phyloP scores from a whole-genome alignment of 2,113 vertebrate genomes.

The Chaetodon auriga region DNA sequence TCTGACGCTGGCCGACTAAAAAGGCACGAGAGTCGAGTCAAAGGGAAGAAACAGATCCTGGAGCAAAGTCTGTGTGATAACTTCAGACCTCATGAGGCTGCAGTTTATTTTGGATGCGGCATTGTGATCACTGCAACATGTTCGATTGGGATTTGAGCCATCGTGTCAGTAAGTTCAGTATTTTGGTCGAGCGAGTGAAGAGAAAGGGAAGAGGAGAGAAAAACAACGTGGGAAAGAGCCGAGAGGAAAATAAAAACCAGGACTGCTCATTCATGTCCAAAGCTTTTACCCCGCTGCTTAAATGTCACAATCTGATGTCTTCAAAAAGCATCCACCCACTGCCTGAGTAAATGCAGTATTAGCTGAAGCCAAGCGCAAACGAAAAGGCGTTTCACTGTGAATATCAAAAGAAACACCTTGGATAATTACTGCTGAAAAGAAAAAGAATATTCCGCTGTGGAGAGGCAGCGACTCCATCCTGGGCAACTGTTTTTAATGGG shows the following conservation, averaged over 20 bases:
- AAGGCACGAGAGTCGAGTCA: background rate
- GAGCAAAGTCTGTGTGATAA: background rate
- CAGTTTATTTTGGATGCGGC: slow-evolving; percentile 37
- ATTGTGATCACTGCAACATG: slow-evolving; percentile 5
- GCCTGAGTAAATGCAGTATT: slow-evolving; percentile 13
- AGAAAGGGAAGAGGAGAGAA: background rate
- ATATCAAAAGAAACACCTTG: slow-evolving; percentile 33
- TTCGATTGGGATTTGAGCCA: slow-evolving; percentile 30
- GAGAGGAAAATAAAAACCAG: slow-evolving; percentile 36
- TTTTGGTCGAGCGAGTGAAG: background rate
- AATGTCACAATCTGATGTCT: slow-evolving; percentile 40
- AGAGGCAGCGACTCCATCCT: background rate
- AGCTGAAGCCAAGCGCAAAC: background rate
- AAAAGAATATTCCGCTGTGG: background rate
- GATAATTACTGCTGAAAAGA: slow-evolving; percentile 29
- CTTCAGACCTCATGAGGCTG: background rate
- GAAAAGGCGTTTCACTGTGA: slow-evolving; percentile 8
- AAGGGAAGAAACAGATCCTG: background rate
- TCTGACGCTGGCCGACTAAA: background rate
- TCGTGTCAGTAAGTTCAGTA: slow-evolving; percentile 16
- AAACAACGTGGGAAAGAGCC: slow-evolving; percentile 16
- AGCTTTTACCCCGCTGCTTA: slow-evolving; percentile 37
- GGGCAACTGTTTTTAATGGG: slow-evolving; percentile 42
- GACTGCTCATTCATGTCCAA: slow-evolving; percentile 9
- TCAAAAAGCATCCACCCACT: slow-evolving; percentile 39